Percentiles rank a stretch among this genome's conserved stretches.
Conservation (phyloP, 2,113 vertebrate genomes). For the Stomatorhinus ivindoensis region DNA sequence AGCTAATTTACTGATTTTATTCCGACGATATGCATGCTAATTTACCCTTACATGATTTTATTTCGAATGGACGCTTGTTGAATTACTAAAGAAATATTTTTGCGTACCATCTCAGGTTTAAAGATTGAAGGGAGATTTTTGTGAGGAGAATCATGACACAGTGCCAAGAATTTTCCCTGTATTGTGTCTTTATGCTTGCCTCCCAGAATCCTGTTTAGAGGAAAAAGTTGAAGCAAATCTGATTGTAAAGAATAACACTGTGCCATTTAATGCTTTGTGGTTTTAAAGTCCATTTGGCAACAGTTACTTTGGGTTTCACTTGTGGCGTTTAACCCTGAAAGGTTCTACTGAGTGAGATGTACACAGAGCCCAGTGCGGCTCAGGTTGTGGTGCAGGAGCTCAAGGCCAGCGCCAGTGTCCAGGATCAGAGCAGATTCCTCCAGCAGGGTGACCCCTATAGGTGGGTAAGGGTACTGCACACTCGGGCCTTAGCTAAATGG, state of each 20-base stretch:
- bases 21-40: background rate
- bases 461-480: constrained; percentile 53
- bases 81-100: background rate
- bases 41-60: background rate
- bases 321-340: constrained; percentile 41
- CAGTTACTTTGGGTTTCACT: background rate
- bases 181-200: background rate
- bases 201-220: background rate
- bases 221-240: background rate
- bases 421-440: constrained; percentile 86
- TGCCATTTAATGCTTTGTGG: background rate
- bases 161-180: background rate
- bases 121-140: background rate
- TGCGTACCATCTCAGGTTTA: background rate
- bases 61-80: background rate
- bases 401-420: constrained; percentile 80
- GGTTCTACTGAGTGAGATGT: constrained; percentile 92
- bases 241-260: background rate
- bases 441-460: constrained; percentile 90
- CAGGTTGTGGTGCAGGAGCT: constrained; percentile 88
- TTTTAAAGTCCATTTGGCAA: background rate
- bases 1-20: background rate
- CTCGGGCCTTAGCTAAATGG: background rate
- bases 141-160: background rate
- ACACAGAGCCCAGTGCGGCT: constrained; percentile 74